phyloP scores from a whole-genome alignment of 2,113 vertebrate genomes.

The Rhinolophus sinicus region DNA sequence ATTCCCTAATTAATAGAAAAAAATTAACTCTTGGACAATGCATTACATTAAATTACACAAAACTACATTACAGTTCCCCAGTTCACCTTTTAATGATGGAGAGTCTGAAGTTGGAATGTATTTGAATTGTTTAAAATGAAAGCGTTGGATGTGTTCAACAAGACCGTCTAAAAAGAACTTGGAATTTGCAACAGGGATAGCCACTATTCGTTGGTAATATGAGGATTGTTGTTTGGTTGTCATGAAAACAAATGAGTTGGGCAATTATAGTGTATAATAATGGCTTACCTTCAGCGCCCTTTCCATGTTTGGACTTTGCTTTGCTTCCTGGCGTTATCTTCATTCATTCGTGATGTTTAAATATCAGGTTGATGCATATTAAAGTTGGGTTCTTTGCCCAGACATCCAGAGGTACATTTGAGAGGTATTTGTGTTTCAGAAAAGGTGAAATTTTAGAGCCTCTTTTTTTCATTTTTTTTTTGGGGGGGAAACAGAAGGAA shows the following conservation, averaged over 20 bases:
- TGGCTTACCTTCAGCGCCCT: neutral
- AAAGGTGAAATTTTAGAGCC: neutral
- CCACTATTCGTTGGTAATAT: neutral
- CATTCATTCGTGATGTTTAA: neutral
- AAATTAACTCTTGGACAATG: neutral
- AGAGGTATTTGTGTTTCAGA: slow-evolving; percentile 32
- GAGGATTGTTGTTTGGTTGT: neutral
- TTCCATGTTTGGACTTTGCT: neutral
- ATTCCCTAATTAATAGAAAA: slow-evolving; percentile 15
- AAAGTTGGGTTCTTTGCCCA: neutral
- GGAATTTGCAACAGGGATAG: neutral
- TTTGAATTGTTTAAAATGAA: slow-evolving; percentile 14
- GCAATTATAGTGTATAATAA: neutral
- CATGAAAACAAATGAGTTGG: slow-evolving; percentile 15
- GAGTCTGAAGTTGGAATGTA: neutral
- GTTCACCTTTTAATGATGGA: slow-evolving; percentile 25
- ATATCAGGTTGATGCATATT: neutral
- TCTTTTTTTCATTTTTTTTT: neutral
- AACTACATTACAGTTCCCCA: neutral
- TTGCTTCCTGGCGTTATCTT: neutral
- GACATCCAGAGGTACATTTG: neutral
- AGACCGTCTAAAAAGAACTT: neutral
- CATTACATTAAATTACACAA: neutral
- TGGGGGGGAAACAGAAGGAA: neutral
- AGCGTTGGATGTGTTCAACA: neutral